phyloP scores from a whole-genome alignment of 1,140 invertebrate species.

The Capitella teleta region DNA sequence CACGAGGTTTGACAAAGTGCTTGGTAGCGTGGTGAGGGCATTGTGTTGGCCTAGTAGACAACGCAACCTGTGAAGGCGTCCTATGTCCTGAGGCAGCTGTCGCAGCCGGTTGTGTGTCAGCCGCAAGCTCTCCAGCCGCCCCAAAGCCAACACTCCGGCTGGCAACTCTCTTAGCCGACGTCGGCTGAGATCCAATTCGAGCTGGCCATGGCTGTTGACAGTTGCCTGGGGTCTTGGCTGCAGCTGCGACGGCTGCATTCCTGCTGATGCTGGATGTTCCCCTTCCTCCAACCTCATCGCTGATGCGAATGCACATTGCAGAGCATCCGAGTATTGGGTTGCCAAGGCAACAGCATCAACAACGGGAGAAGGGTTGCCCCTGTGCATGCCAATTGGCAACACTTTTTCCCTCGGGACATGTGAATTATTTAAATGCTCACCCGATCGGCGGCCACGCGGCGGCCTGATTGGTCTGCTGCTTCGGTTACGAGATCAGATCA shows the following conservation, averaged over 20 bases:
- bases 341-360: neutral
- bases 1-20: conserved; percentile 28
- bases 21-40: conserved; percentile 21
- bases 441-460: neutral
- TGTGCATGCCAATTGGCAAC: too few relatives aligned
- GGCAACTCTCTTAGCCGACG: conserved; percentile 20
- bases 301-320: neutral
- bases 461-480: neutral
- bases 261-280: neutral
- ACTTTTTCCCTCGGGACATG: too few relatives aligned
- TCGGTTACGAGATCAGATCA: too few relatives aligned
- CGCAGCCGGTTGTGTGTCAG: conserved; percentile 26
- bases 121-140: conserved; percentile 24
- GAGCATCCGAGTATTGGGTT: neutral
- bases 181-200: conserved; percentile 26
- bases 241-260: neutral
- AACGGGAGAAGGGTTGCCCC: too few relatives aligned
- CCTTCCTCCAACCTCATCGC: too few relatives aligned
- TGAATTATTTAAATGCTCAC: too few relatives aligned
- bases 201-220: conserved; percentile 5
- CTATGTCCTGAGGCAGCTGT: conserved; percentile 22
- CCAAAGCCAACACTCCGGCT: conserved; percentile 22
- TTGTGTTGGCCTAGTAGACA: conserved; percentile 25
- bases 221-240: neutral
- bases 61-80: conserved; percentile 9